Percentiles rank a stretch among this genome's conserved stretches.
phyloP scores from a whole-genome alignment of 1,140 invertebrate species.

The Idris sp. region DNA sequence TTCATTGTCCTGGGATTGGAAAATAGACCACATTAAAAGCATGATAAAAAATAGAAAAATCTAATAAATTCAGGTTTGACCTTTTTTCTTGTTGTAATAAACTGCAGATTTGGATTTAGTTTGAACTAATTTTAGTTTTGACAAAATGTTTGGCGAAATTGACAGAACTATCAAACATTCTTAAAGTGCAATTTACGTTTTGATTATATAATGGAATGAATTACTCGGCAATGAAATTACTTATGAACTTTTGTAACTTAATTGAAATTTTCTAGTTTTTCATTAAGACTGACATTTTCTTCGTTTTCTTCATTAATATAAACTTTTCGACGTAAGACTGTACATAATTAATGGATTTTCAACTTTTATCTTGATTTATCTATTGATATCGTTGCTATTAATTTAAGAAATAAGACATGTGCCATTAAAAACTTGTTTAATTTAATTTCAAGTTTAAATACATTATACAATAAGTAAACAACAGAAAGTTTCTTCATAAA shows the following conservation, averaged over 20 bases:
- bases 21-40: too few relatives aligned
- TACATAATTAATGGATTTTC: slow-evolving; percentile 18
- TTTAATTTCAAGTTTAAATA: too few relatives aligned
- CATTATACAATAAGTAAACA: too few relatives aligned
- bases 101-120: slow-evolving; percentile 28
- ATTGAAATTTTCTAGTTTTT: slow-evolving; percentile 34
- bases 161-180: slow-evolving; percentile 28
- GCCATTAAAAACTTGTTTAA: too few relatives aligned
- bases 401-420: too few relatives aligned
- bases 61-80: too few relatives aligned
- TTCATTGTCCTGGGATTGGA: too few relatives aligned
- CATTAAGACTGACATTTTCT: slow-evolving; percentile 32
- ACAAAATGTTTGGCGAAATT: slow-evolving; percentile 23
- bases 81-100: slow-evolving; percentile 4
- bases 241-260: slow-evolving; percentile 44
- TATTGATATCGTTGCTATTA: neutral
- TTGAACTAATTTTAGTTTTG: slow-evolving; percentile 26
- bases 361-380: slow-evolving; percentile 23
- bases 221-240: slow-evolving; percentile 38
- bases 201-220: slow-evolving; percentile 40
- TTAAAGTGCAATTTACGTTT: slow-evolving; percentile 35
- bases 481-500: too few relatives aligned
- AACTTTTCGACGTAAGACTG: slow-evolving; percentile 10
- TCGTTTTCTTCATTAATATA: slow-evolving; percentile 31
- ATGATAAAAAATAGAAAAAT: too few relatives aligned